Conservation (phyloP, 2,113 vertebrate species). For the Anoplopoma fimbria region DNA sequence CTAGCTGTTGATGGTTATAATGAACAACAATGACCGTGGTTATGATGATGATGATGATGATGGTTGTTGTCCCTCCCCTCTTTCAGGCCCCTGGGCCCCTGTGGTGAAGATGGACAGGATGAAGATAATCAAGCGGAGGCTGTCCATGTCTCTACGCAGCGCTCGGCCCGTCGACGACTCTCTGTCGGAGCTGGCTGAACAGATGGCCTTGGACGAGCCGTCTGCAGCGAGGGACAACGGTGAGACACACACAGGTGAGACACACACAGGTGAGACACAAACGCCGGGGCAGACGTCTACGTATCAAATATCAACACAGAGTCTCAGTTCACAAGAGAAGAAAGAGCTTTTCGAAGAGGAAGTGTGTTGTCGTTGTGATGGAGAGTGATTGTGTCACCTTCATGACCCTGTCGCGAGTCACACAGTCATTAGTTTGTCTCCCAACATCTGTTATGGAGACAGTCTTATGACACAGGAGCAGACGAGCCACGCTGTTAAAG, state of each 20-base stretch:
- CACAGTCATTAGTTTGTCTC: constrained; percentile 34
- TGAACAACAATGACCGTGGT: constrained; percentile 20
- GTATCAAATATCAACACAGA: too few species aligned
- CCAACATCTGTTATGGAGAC: constrained; percentile 23
- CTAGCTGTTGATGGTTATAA: constrained; percentile 26
- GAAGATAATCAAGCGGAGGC: constrained; percentile 87
- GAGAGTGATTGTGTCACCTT: constrained; percentile 20
- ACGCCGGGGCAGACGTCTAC: not conserved
- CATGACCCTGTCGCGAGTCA: constrained; percentile 2
- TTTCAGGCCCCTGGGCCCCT: constrained; percentile 68
- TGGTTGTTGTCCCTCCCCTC: constrained; percentile 5
- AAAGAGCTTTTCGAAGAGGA: not conserved
- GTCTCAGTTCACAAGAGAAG: not conserved
- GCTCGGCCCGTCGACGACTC: constrained; percentile 85
- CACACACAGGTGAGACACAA: too few species aligned
- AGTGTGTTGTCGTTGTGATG: constrained; percentile 5
- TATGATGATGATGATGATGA: constrained; percentile 20
- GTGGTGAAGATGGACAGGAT: constrained; percentile 86
- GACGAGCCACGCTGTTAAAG: not conserved
- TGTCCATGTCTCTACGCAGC: constrained; percentile 87
- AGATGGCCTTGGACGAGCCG: constrained; percentile 82
- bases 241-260: constrained; percentile 62
- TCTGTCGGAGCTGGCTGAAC: constrained; percentile 85
- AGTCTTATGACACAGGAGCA: constrained; percentile 9
- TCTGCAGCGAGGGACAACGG: constrained; percentile 79